Percentiles rank a stretch among this genome's conserved stretches.
These are phyloP conservation scores for Heteromurus nitidus DNA, from an alignment of 2,888 invertebrate genomes.

Conservation along the genomic window DNA sequence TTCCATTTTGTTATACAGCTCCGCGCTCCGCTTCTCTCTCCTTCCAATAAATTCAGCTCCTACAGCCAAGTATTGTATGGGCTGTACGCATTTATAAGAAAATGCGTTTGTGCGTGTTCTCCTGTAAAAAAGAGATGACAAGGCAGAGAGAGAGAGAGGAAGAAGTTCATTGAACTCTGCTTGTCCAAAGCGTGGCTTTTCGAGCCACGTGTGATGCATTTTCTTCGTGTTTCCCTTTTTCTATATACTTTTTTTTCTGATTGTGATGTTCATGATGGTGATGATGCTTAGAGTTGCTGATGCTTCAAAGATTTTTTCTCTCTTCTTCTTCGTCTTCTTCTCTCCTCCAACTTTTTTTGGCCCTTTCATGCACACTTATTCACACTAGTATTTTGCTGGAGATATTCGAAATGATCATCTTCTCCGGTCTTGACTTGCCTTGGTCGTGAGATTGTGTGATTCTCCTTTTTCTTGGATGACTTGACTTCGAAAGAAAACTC, in stretches of 20 bases:
- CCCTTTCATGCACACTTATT: not conserved
- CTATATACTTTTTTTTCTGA: not conserved
- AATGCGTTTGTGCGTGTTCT: slow-evolving; percentile 65
- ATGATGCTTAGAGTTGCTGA: slow-evolving; percentile 5
- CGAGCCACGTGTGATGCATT: slow-evolving; percentile 72
- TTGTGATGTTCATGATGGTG: not conserved
- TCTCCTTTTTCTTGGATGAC: not conserved
- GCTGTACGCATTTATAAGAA: slow-evolving; percentile 43
- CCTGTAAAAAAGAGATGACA: slow-evolving; percentile 49
- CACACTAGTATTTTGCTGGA: not conserved
- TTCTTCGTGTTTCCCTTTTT: slow-evolving; percentile 47
- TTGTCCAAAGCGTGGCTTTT: slow-evolving; percentile 68
- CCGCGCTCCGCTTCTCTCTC: not conserved
- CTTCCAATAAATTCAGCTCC: slow-evolving; percentile 32
- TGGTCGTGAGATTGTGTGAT: not conserved
- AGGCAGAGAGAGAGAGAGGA: slow-evolving; percentile 47
- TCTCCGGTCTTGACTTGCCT: not conserved
- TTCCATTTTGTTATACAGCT: too few relatives aligned
- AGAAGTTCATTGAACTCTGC: slow-evolving; percentile 69
- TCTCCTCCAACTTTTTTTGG: not conserved
- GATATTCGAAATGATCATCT: not conserved
- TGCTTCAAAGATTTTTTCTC: slow-evolving; percentile 30
- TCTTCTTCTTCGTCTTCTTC: slow-evolving; percentile 13
- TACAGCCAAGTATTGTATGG: slow-evolving; percentile 28
- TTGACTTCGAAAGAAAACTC: not conserved